These are phyloP conservation scores for Ophion obscuratus DNA, from an alignment of 2,888 invertebrate species.

Conservation along the genomic window DNA sequence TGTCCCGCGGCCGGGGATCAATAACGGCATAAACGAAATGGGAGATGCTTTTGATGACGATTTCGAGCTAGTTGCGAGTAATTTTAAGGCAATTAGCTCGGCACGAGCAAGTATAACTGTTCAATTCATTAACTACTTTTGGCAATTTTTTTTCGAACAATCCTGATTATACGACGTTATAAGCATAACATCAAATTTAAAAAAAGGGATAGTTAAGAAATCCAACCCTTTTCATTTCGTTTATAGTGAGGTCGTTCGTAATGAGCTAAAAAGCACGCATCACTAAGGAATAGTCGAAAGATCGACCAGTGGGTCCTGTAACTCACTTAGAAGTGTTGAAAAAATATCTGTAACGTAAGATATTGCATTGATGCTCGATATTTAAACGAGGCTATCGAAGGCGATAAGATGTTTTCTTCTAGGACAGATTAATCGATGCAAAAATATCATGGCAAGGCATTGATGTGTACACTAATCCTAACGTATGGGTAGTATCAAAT, in stretches of 20 bases:
- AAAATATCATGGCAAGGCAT: conserved; percentile 36
- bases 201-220: conserved; percentile 31
- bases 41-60: conserved; percentile 46
- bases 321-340: conserved; percentile 31
- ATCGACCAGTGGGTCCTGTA: conserved; percentile 35
- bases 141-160: conserved; percentile 23
- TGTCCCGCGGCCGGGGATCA: no score
- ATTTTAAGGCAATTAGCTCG: conserved; percentile 32
- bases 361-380: conserved; percentile 45
- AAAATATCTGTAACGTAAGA: conserved; percentile 28
- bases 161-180: conserved; percentile 23
- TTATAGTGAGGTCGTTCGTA: conserved; percentile 11
- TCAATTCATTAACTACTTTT: background rate
- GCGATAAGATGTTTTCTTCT: conserved; percentile 40
- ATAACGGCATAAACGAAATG: no score
- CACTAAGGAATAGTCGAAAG: conserved; percentile 34
- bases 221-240: conserved; percentile 37
- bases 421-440: conserved; percentile 47
- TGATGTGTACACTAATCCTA: conserved; percentile 22
- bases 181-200: conserved; percentile 41
- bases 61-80: conserved; percentile 36
- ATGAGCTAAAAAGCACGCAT: conserved; percentile 36
- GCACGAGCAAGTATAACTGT: conserved; percentile 11
- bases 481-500: conserved; percentile 43
- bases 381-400: conserved; percentile 35